Conservation (phyloP, 2,797 vertebrate genomes). For the Nothura maculosa region DNA sequence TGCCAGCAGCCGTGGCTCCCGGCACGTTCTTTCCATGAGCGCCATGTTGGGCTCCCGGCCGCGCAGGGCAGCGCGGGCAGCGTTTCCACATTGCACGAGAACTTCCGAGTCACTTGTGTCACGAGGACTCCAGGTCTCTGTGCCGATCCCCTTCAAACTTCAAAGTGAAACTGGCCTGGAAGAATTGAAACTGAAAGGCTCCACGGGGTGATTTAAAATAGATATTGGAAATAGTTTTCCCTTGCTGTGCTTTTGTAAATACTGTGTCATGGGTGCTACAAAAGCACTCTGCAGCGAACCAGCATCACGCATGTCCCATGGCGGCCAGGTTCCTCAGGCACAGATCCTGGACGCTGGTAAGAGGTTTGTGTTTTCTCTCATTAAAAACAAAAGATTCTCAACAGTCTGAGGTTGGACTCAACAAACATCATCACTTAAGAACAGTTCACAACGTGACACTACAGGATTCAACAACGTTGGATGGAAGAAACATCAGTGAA, state of each 20-base stretch:
- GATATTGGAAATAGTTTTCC: neutral
- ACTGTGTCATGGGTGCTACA: fast-evolving
- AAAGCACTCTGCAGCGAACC: neutral
- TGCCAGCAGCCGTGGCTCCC: neutral
- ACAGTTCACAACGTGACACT: fast-evolving
- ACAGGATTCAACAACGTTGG: neutral
- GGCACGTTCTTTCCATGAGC: neutral
- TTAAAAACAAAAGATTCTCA: neutral
- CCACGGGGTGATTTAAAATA: neutral
- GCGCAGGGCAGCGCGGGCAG: neutral
- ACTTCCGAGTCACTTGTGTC: neutral
- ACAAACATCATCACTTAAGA: neutral
- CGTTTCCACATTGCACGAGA: neutral
- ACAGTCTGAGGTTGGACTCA: neutral
- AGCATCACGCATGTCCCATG: fast-evolving
- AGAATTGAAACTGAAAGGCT: neutral
- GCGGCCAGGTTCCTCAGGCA: fast-evolving
- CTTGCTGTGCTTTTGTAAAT: neutral
- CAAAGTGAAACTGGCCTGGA: neutral
- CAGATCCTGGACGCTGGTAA: neutral
- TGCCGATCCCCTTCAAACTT: neutral
- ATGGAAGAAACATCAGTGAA: neutral
- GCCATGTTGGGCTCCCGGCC: no score
- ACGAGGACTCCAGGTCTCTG: neutral
- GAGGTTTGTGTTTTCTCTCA: neutral